Base-by-base conservation (phyloP, 1,140 invertebrate genomes). In the Bombus soroeensis region DNA sequence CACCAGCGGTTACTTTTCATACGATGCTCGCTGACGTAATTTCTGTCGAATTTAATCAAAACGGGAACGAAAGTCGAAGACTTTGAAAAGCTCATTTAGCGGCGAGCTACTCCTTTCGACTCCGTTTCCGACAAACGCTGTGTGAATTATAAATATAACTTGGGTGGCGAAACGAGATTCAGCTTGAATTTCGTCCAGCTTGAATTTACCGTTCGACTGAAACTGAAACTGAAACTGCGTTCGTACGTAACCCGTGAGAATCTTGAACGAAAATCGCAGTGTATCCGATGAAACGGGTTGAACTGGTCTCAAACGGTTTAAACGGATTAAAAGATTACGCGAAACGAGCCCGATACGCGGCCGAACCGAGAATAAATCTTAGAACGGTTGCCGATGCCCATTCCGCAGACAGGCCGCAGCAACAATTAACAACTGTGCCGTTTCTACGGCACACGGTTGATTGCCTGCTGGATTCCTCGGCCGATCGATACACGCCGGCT, bases 361-460 rank as follows among this genome's bases (percentile, higher is more conserved):
- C 62, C 34, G 37, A 25, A 15, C 3, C 39, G 68, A n/a, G 72
- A 84, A 83, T 89, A 87, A 89, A 87, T 90, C 85, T 87, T 81
- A 81, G 78, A 75, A 77, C 70, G 74, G 72, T 81, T 62, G 28
- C 78, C 77, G 68, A 72, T 70, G 43, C 34, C 57, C 47, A 25
- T 85, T 74, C 70, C 57, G 62, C 85, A 80, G 81, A 85, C 88
- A 89, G 74, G 74, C 68, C 74, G 41, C 64, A 87, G 59, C 68
- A 87, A 89, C 88, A 83, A 90, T 90, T 89, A 89, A 89, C 85
- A 90, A 84, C 85, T 80, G 83, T 66, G 78, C 86, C 81, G 79
- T 75, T 85, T 77, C 57, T 84, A 81, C 64, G 76, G 62, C 34
- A 66, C 66, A 83, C 74, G 71, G 43, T 78, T 74, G 88, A 66